Percentiles rank a stretch among this genome's conserved stretches.
phyloP scores from a whole-genome alignment of 2,113 vertebrate genomes.

The Oncorhynchus nerka region DNA sequence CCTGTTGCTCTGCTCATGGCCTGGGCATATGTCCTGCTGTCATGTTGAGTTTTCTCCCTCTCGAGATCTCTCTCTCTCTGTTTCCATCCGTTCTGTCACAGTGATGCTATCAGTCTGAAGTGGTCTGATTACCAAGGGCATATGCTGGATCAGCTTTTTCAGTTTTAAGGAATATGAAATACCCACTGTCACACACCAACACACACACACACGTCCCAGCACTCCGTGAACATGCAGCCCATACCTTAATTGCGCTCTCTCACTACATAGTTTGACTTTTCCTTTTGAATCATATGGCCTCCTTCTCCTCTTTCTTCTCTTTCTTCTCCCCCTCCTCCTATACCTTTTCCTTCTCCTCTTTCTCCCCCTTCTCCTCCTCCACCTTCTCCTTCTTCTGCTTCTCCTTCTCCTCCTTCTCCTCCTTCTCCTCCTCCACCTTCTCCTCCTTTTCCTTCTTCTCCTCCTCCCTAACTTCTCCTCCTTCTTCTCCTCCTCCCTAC shows the following conservation, averaged over 20 bases:
- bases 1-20: too few relatives aligned
- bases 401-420: too few relatives aligned
- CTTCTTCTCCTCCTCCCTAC: rapidly evolving
- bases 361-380: too few relatives aligned
- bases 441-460: rapidly evolving
- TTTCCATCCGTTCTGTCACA: not conserved
- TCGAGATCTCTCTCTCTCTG: not conserved
- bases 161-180: too few relatives aligned
- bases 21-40: too few relatives aligned
- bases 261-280: not conserved
- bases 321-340: too few relatives aligned
- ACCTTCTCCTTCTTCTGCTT: too few relatives aligned
- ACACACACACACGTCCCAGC: too few relatives aligned
- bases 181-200: too few relatives aligned
- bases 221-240: too few relatives aligned
- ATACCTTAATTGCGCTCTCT: not conserved
- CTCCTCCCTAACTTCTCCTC: too few relatives aligned
- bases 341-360: too few relatives aligned
- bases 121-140: not conserved
- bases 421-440: rapidly evolving
- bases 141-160: not conserved
- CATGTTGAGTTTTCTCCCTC: not conserved
- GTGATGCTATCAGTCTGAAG: not conserved
- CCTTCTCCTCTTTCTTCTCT: not conserved
- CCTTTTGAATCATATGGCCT: not conserved